phyloP scores from a whole-genome alignment of 2,113 vertebrate genomes.

The Heloderma charlesbogerti region DNA sequence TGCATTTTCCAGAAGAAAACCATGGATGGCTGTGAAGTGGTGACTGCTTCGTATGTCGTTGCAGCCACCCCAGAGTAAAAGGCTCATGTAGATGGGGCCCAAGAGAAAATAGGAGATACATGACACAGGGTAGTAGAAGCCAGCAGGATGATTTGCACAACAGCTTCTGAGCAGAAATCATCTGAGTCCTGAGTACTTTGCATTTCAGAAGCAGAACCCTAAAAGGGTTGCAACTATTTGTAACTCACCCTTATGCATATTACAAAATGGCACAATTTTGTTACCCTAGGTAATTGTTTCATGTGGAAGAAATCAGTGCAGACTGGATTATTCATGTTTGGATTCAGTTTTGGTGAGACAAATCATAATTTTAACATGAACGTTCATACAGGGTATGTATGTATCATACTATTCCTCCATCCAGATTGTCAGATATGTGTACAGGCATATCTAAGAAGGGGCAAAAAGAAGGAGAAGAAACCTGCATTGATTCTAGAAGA shows the following conservation, averaged over 20 bases:
- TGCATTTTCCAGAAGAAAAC: no score
- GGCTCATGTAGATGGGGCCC: no score
- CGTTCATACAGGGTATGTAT: not conserved
- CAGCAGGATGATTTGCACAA: not conserved
- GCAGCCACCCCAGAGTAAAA: no score
- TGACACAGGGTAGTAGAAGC: not conserved
- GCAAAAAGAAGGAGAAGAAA: slow-evolving; percentile 18
- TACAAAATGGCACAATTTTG: not conserved
- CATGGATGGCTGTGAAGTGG: no score
- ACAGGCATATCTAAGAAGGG: accelerated
- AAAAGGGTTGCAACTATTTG: no score
- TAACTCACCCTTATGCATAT: not conserved
- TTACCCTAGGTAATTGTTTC: not conserved
- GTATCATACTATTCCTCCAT: not conserved
- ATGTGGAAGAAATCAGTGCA: not conserved
- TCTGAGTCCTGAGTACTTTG: not conserved
- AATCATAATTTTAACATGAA: not conserved
- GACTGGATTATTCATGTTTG: not conserved
- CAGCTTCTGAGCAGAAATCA: not conserved
- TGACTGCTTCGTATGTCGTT: no score
- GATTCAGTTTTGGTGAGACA: not conserved
- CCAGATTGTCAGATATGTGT: not conserved
- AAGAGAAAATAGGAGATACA: not conserved
- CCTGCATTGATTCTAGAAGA: slow-evolving; percentile 32
- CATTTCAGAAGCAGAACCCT: no score